phyloP scores from a whole-genome alignment of 1,140 invertebrate species.

The Hyles euphorbiae region DNA sequence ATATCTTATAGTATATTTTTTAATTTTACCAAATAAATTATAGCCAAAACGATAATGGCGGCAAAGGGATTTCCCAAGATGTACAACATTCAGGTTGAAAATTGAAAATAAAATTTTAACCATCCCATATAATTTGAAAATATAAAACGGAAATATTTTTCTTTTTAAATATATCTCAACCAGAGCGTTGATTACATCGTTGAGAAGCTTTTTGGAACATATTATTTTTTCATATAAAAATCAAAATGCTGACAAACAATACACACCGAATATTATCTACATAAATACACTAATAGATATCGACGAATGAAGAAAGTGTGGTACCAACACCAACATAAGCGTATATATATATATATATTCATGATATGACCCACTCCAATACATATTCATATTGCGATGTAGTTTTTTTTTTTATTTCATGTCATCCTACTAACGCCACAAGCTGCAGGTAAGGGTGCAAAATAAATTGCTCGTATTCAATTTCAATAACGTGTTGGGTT shows the following conservation, averaged over 20 bases:
- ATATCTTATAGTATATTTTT: background rate
- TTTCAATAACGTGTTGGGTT: constrained; percentile 50
- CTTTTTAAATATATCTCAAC: no score
- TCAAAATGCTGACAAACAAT: constrained; percentile 3
- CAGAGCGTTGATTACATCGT: no score
- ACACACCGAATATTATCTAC: constrained; percentile 19
- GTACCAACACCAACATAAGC: constrained; percentile 61
- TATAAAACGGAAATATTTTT: no score
- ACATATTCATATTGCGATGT: constrained; percentile 26
- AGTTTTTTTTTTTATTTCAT: constrained; percentile 36
- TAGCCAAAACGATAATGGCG: background rate
- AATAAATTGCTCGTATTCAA: constrained; percentile 32
- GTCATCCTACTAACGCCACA: constrained; percentile 64
- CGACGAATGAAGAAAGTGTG: constrained; percentile 15
- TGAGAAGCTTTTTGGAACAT: no score
- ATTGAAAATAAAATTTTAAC: no score
- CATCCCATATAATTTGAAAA: no score
- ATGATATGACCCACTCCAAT: constrained; percentile 33
- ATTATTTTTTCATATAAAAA: no score
- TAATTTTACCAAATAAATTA: constrained; percentile 1
- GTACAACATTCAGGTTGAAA: no score
- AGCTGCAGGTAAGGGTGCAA: constrained; percentile 41
- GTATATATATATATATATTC: constrained; percentile 42
- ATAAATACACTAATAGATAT: constrained; percentile 18
- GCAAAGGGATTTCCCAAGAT: background rate